Conservation (phyloP, 2,113 vertebrate genomes). For the Boulengeromyrus knoepffleri region DNA sequence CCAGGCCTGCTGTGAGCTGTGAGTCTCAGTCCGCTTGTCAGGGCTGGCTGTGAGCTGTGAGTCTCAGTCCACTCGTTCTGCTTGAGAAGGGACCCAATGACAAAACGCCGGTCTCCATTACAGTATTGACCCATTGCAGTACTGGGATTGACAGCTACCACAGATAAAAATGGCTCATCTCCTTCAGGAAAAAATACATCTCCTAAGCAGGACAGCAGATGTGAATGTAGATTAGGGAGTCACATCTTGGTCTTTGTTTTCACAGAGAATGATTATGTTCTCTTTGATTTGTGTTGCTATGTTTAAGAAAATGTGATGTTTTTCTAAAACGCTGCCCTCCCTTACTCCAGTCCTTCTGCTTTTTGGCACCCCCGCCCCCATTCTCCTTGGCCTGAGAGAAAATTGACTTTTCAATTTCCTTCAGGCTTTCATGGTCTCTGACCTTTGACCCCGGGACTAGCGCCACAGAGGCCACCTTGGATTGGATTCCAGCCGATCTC, state of each 20-base stretch:
- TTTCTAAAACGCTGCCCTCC: background rate
- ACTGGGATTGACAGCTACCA: background rate
- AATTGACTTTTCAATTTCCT: slow-evolving; percentile 17
- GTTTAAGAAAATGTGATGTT: background rate
- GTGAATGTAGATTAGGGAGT: background rate
- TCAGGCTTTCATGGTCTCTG: background rate
- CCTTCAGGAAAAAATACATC: background rate
- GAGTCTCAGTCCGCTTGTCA: too few relatives aligned
- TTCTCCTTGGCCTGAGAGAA: background rate
- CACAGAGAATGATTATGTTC: background rate
- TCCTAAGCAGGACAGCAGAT: background rate
- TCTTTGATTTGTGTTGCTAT: background rate
- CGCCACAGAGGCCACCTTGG: background rate
- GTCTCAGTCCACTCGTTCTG: background rate
- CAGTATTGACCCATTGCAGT: slow-evolving; percentile 46
- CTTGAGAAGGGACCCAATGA: background rate
- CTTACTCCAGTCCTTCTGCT: background rate
- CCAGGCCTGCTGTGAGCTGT: too few relatives aligned
- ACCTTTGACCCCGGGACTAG: background rate
- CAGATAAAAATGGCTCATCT: background rate
- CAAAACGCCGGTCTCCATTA: slow-evolving; percentile 29
- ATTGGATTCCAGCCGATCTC: slow-evolving; percentile 13
- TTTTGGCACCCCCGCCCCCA: background rate
- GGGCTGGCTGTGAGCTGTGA: too few relatives aligned
- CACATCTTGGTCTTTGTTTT: background rate